Evolutionary conservation across 2,797 vertebrate species (phyloP).

Genomic region (Okamejei kenojei): DNA sequence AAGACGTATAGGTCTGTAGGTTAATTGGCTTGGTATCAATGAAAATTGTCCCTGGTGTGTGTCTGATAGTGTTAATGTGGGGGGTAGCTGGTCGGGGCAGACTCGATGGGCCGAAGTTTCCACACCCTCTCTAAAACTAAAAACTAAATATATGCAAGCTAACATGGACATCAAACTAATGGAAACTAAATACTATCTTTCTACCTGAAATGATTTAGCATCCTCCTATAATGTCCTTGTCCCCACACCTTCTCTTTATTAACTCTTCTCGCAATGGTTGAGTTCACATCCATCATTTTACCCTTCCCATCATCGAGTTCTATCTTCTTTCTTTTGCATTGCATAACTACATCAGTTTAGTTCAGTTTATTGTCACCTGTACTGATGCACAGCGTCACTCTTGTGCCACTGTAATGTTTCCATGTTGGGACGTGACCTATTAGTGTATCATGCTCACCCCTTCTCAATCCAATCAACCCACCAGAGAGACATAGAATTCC

Average conservation of each 20-base stretch:
- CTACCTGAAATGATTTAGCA: not conserved
- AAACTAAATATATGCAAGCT: not conserved
- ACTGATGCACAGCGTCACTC: too few species aligned
- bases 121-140: too few species aligned
- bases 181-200: not conserved
- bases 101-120: too few species aligned
- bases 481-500: not conserved
- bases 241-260: not conserved
- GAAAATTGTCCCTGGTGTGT: too few species aligned
- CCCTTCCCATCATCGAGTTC: not conserved
- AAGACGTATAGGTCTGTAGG: too few species aligned
- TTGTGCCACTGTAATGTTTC: not conserved
- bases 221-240: not conserved
- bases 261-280: not conserved
- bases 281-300: not conserved
- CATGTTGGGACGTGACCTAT: too few species aligned
- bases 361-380: too few species aligned
- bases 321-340: not conserved
- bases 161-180: not conserved
- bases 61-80: too few species aligned
- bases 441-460: not conserved
- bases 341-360: not conserved
- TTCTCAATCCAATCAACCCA: not conserved
- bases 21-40: too few species aligned
- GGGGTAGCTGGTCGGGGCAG: too few species aligned